Base-by-base conservation (phyloP, 1,140 invertebrate genomes). In the Fopius arisanus region DNA sequence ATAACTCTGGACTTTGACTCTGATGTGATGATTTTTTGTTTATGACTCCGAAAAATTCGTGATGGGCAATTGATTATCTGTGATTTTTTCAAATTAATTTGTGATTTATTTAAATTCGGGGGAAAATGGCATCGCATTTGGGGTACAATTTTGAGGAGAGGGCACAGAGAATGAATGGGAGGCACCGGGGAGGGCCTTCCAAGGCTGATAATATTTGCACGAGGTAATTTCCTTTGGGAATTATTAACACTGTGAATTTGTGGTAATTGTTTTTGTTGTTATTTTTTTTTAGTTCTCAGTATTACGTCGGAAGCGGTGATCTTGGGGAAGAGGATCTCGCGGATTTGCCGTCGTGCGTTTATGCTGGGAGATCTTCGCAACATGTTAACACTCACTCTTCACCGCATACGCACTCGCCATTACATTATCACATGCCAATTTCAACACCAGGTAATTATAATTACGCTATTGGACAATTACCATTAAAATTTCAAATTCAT, bases 311-410 rank as follows among this genome's bases (percentile, higher is more conserved):
- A 3, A 87, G 82, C 67, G 87, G 83, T 19, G 89, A 90, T 66
- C 84, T 90, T 14, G 90, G 86, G 59, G 89, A 90, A 75, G 89
- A 90, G 70, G 90, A 90, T 77, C 78, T 90, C 12, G 82, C 86
- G 7, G 92, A 93, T 70, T 85, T 93, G 72, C 92, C 92, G 1
- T 92, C 92, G 54, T 93, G 92, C 78, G 90, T 92, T 71, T 93
- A 92, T 77, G 92, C 92, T 0, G 88, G 88, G 77, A 80, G 90
- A 85, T 76, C 89, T 29, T 73, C 87, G 74, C 84, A 87, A 75
- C 85, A 88, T 69, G 78, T 86, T 23, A 67, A 48, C 43, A 73
- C 80, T 28, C 86, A 86, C 33, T 76, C 82, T 1, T 79, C 82
- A 0, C 79, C 82, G 67, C 86, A 88, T 67, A 81, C 81, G 23